phyloP scores from a whole-genome alignment of 2,113 vertebrate genomes.

The Gavia stellata region DNA sequence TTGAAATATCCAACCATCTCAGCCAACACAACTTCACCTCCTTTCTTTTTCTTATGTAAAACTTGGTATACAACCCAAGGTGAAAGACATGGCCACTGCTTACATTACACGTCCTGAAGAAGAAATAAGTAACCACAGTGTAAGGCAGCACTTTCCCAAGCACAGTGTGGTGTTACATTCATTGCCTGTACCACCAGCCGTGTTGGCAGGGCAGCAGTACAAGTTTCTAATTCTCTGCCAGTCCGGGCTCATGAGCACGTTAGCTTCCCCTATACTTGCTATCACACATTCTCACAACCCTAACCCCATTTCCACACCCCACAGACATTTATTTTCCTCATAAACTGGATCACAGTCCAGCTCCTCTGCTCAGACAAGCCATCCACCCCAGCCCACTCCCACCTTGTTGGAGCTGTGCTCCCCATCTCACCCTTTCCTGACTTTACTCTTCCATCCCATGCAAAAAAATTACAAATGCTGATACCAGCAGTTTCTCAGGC shows the following conservation, averaged over 20 bases:
- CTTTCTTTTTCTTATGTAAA: neutral
- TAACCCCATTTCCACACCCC: neutral
- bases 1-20: neutral
- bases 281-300: neutral
- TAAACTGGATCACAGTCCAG: neutral
- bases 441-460: neutral
- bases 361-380: neutral
- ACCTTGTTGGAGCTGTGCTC: neutral
- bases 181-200: neutral
- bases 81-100: neutral
- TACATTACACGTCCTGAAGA: neutral
- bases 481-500: neutral
- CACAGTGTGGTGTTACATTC: neutral
- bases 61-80: neutral
- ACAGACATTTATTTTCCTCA: neutral
- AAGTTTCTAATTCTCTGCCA: neutral
- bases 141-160: neutral
- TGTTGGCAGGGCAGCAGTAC: neutral
- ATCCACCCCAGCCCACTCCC: neutral
- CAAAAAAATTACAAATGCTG: neutral
- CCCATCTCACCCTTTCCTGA: neutral
- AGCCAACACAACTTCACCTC: neutral
- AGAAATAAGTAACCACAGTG: neutral
- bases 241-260: fast-evolving
- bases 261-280: neutral